Conservation (phyloP, 1,140 invertebrate species). For the Globodera rostochiensis region DNA sequence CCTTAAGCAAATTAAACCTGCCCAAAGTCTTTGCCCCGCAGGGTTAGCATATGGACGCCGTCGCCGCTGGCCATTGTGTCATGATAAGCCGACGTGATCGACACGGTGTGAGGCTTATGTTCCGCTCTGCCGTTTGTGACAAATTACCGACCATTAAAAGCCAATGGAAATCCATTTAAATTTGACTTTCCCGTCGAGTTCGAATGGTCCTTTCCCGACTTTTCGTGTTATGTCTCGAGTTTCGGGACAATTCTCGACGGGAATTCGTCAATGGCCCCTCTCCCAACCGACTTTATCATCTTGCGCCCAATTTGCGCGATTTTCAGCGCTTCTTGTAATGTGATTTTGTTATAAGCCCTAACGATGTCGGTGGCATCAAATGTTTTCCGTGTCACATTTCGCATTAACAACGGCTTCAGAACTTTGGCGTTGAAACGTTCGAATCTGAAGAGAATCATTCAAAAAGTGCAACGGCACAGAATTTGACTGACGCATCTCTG, state of each 20-base stretch:
- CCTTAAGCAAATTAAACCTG: not conserved
- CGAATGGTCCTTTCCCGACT: too few species aligned
- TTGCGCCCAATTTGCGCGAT: constrained; percentile 35
- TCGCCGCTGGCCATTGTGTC: constrained; percentile 4
- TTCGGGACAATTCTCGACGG: too few species aligned
- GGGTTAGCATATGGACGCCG: not conserved
- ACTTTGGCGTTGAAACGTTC: constrained; percentile 62
- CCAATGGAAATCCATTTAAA: constrained; percentile 12
- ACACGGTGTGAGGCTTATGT: constrained; percentile 1
- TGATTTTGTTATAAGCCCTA: constrained; percentile 59
- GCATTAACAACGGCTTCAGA: constrained; percentile 57
- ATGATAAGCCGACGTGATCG: constrained; percentile 10
- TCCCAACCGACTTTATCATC: constrained; percentile 5
- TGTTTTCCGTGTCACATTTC: constrained; percentile 43
- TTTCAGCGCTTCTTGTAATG: constrained; percentile 53
- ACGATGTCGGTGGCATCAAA: constrained; percentile 56
- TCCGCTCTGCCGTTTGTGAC: not conserved
- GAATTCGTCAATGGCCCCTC: too few species aligned
- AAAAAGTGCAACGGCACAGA: too few species aligned
- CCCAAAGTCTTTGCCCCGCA: not conserved
- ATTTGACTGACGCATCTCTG: constrained; percentile 26
- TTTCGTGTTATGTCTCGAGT: too few species aligned
- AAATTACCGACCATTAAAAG: not conserved
- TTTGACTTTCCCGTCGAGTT: too few species aligned
- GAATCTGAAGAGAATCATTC: constrained; percentile 44